Evolutionary conservation across 1,140 invertebrate species (phyloP).

Genomic region (Chironomus striatipennis): DNA sequence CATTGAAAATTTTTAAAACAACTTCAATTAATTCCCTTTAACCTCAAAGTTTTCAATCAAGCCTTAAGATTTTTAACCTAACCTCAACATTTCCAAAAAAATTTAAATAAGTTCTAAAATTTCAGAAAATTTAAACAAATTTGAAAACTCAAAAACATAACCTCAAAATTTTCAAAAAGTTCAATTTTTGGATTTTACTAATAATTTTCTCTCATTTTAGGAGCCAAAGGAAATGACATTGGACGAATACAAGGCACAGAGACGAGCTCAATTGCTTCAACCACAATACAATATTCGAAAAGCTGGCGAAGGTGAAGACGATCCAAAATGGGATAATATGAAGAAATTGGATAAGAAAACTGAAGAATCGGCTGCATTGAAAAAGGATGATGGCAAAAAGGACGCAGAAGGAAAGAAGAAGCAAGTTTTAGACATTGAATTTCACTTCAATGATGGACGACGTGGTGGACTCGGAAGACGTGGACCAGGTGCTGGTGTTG

Average conservation of each 20-base stretch:
- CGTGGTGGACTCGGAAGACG: conserved; percentile 56
- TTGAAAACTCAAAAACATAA: too few species aligned
- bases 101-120: too few species aligned
- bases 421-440: conserved; percentile 78
- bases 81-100: too few species aligned
- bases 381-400: conserved; percentile 50
- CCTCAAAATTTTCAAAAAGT: too few species aligned
- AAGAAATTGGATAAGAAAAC: conserved; percentile 74
- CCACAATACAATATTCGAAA: conserved; percentile 84
- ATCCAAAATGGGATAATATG: conserved; percentile 88
- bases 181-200: too few species aligned
- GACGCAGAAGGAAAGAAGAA: conserved; percentile 54
- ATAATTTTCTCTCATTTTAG: not conserved
- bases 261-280: conserved; percentile 58
- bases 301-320: conserved; percentile 85
- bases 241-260: conserved; percentile 81
- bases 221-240: conserved; percentile 62
- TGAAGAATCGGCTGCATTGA: conserved; percentile 48
- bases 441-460: conserved; percentile 76
- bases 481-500: conserved; percentile 38
- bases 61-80: too few species aligned
- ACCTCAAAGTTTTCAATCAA: too few species aligned
- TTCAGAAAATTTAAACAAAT: too few species aligned
- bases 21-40: too few species aligned
- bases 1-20: too few species aligned